phyloP scores from a whole-genome alignment of 2,113 vertebrate genomes.

The Myotis yumanensis region DNA sequence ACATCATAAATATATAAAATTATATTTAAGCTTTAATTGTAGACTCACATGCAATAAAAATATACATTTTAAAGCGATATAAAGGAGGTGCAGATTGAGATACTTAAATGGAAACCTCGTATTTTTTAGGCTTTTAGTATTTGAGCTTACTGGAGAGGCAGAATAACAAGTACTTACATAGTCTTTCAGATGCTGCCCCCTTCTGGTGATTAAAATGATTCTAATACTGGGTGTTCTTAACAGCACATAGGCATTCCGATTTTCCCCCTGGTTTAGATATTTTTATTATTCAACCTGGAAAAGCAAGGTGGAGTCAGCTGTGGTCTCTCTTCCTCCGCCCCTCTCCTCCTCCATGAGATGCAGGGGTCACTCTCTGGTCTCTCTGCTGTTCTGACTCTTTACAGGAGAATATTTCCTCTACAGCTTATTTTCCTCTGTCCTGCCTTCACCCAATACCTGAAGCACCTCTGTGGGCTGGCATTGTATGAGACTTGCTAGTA shows the following conservation, averaged over 20 bases:
- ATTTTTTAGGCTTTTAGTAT: not conserved
- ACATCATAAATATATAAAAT: not conserved
- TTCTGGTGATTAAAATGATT: conserved; percentile 69
- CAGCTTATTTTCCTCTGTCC: fast-evolving
- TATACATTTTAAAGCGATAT: not conserved
- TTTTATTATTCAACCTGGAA: not conserved
- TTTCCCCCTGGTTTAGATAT: not conserved
- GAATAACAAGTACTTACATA: not conserved
- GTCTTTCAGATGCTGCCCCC: conserved; percentile 80
- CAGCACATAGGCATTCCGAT: not conserved
- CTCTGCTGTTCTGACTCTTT: too few relatives aligned
- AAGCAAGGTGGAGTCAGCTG: not conserved
- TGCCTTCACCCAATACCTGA: fast-evolving
- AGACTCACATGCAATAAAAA: not conserved
- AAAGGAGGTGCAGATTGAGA: not conserved
- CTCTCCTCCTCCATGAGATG: not conserved
- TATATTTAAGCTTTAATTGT: not conserved
- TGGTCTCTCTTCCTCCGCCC: not conserved
- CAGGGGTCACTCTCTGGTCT: not conserved
- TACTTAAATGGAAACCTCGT: not conserved
- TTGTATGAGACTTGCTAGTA: not conserved
- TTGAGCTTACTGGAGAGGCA: not conserved
- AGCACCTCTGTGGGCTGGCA: fast-evolving
- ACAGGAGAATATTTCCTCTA: not conserved
- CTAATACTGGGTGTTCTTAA: fast-evolving